A percentile compares a stretch with the other conserved stretches of the same genome.
Conservation (phyloP, 2,113 vertebrate species). For the Micronycteris hirsuta region DNA sequence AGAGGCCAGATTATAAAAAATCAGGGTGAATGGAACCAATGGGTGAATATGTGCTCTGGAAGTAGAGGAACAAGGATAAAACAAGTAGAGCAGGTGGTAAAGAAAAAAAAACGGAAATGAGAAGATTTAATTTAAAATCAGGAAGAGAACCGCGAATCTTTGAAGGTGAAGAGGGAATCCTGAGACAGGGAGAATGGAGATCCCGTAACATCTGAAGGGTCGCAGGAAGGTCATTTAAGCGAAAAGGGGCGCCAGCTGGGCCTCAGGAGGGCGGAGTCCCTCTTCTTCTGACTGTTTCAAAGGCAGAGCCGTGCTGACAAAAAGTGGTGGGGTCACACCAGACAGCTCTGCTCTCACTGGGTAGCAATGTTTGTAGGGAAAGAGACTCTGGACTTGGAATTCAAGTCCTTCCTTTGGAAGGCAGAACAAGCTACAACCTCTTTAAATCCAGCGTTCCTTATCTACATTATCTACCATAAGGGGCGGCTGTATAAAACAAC, state of each 20-base stretch:
- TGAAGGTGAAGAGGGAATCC: not conserved
- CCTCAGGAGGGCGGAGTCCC: not conserved
- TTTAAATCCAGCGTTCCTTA: not conserved
- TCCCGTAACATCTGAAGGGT: not conserved
- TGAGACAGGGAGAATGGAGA: not conserved
- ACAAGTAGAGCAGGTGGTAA: not conserved
- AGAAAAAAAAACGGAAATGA: not conserved
- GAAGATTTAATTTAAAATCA: constrained; percentile 20
- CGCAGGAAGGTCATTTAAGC: not conserved
- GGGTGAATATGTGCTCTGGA: not conserved
- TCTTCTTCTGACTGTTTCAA: not conserved
- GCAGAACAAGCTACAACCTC: not conserved
- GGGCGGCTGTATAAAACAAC: not conserved
- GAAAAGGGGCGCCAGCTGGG: not conserved
- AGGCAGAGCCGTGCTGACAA: not conserved
- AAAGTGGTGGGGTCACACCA: not conserved
- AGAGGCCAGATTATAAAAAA: not conserved
- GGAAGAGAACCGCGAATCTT: not conserved
- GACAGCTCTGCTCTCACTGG: not conserved
- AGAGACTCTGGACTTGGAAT: not conserved
- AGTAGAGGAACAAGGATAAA: not conserved
- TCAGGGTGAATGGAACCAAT: not conserved
- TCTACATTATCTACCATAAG: not conserved
- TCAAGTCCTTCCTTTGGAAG: not conserved
- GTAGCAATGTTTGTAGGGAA: not conserved